Conservation (phyloP, 1,140 invertebrate species). For the Drosophila sp. region DNA sequence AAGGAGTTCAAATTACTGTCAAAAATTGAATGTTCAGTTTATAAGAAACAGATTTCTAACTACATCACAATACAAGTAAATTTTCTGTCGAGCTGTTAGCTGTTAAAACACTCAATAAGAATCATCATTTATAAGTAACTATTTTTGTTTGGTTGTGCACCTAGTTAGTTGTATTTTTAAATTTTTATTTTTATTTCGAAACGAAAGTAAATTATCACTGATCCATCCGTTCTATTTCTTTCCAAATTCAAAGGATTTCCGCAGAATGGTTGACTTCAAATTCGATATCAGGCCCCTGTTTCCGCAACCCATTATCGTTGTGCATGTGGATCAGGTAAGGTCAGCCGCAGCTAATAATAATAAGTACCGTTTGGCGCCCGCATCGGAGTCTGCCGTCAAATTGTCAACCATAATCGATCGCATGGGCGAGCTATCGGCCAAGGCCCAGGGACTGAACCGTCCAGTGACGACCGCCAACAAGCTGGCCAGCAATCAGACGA, state of each 20-base stretch:
- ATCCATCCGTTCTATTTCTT: not conserved
- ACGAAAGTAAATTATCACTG: not conserved
- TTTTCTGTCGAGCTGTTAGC: not conserved
- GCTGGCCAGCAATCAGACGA: slow-evolving; percentile 9
- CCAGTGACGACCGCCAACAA: slow-evolving; percentile 31
- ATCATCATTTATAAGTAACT: not conserved
- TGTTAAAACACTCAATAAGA: not conserved
- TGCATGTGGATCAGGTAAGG: slow-evolving; percentile 24
- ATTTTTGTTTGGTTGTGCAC: not conserved
- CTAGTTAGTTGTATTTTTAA: not conserved
- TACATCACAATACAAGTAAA: not conserved
- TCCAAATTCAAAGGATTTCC: not conserved
- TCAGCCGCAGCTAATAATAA: not conserved
- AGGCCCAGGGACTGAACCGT: slow-evolving; percentile 24
- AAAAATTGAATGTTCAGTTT: not conserved
- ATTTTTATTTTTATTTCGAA: too few species aligned
- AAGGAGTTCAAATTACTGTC: not conserved
- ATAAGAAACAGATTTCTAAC: not conserved
- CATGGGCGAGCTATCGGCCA: slow-evolving; percentile 39
- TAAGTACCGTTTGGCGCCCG: not conserved
- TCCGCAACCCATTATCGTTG: slow-evolving; percentile 25
- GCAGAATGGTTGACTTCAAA: slow-evolving; percentile 36
- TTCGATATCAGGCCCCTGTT: slow-evolving; percentile 45
- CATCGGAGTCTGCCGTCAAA: not conserved
- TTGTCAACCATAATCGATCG: slow-evolving; percentile 30